A percentile compares a stretch with the other conserved stretches of the same genome.
These are phyloP conservation scores for Papilio polytes DNA, from an alignment of 1,140 invertebrate species.

Conservation along the genomic window DNA sequence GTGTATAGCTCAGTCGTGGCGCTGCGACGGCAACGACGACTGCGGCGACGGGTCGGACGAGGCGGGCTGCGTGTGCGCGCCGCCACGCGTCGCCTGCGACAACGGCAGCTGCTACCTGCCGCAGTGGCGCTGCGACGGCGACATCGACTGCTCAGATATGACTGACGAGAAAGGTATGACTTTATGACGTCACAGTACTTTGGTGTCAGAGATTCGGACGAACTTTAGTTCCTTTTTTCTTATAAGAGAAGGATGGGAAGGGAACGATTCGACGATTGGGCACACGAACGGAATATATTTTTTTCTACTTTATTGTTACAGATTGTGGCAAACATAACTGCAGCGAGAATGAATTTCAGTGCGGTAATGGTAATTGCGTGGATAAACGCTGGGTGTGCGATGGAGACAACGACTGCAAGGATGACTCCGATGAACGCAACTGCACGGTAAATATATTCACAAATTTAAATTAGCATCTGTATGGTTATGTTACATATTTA, in stretches of 20 bases:
- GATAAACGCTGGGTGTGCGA: conserved; percentile 87
- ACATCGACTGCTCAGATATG: conserved; percentile 87
- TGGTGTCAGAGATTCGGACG: neutral
- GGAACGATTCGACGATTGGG: too few relatives aligned
- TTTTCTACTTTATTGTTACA: conserved; percentile 41
- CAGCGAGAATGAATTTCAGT: conserved; percentile 67
- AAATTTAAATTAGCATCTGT: too few relatives aligned
- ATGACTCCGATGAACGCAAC: conserved; percentile 88
- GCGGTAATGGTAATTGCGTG: conserved; percentile 79
- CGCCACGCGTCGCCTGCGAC: conserved; percentile 88
- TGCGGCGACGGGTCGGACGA: conserved; percentile 96
- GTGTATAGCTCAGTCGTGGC: conserved; percentile 88
- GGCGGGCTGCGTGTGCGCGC: conserved; percentile 91
- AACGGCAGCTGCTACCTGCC: conserved; percentile 86
- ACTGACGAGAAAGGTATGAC: conserved; percentile 83
- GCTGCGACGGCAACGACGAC: conserved; percentile 96
- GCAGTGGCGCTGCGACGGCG: conserved; percentile 86
- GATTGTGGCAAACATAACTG: conserved; percentile 77
- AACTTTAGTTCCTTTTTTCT: too few relatives aligned
- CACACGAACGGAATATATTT: too few relatives aligned
- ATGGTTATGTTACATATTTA: too few relatives aligned
- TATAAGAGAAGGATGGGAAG: too few relatives aligned
- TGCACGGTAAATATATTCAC: conserved; percentile 70
- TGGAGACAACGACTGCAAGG: conserved; percentile 86
- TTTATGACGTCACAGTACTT: neutral